phyloP scores from a whole-genome alignment of 2,888 invertebrate species.

The Nomada flava region DNA sequence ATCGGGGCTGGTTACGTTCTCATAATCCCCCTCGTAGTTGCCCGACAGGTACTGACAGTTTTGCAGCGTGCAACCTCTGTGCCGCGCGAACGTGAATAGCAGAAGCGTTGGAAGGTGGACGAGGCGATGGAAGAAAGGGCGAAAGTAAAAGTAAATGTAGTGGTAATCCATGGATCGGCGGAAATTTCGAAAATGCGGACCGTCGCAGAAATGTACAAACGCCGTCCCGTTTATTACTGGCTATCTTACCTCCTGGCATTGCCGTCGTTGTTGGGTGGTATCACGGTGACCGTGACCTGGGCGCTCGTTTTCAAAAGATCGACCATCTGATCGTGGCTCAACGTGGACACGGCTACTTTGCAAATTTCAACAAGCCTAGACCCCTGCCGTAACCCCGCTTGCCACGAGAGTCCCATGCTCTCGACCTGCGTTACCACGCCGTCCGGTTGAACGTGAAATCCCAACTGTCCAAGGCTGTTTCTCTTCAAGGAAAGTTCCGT shows the following conservation, averaged over 20 bases:
- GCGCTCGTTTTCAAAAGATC: constrained; percentile 95
- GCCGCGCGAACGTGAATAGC: not conserved
- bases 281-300: constrained; percentile 93
- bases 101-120: not conserved
- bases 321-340: constrained; percentile 96
- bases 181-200: not conserved
- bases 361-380: constrained; percentile 96
- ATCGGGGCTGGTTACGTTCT: constrained; percentile 87
- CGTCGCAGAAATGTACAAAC: too few relatives aligned
- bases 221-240: not conserved
- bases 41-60: constrained; percentile 88
- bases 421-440: constrained; percentile 98
- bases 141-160: not conserved
- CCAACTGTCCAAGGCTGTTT: constrained; percentile 93
- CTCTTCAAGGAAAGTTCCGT: constrained; percentile 93
- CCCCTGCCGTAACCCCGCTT: constrained; percentile 95
- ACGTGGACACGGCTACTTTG: constrained; percentile 94
- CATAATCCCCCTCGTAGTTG: constrained; percentile 89
- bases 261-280: constrained; percentile 90
- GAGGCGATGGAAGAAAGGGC: not conserved
- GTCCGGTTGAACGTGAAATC: constrained; percentile 96
- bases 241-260: constrained; percentile 86
- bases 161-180: not conserved
- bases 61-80: constrained; percentile 87
- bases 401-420: constrained; percentile 88